Evolutionary conservation across 2,888 invertebrate genomes (phyloP).

Genomic region (Tupiocoris notatus): DNA sequence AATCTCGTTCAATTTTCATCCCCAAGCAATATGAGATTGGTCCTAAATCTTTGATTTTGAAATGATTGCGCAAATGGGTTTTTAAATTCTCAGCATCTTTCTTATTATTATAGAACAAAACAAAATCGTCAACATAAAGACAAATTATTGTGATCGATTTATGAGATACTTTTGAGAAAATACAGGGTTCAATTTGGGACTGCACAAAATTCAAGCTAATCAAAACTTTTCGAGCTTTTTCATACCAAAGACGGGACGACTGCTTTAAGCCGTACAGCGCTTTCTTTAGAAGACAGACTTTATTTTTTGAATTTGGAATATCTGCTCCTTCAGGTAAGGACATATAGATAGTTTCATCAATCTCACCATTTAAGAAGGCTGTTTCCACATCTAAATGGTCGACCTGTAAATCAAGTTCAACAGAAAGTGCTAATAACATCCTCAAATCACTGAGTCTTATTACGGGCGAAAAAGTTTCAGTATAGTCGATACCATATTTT

Average conservation of each 20-base stretch:
- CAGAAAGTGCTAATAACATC: slow-evolving; percentile 48
- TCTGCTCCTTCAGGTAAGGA: slow-evolving; percentile 52
- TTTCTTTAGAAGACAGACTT: slow-evolving; percentile 52
- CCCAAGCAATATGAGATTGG: neutral
- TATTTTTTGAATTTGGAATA: slow-evolving; percentile 47
- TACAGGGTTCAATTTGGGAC: slow-evolving; percentile 51
- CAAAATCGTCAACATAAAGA: slow-evolving; percentile 52
- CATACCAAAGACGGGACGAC: slow-evolving; percentile 52
- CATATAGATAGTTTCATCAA: slow-evolving; percentile 52
- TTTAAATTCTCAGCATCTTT: neutral
- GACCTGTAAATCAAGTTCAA: slow-evolving; percentile 47
- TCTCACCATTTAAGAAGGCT: slow-evolving; percentile 51
- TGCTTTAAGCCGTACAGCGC: slow-evolving; percentile 54
- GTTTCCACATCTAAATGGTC: slow-evolving; percentile 52
- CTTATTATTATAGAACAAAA: neutral
- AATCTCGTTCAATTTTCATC: neutral
- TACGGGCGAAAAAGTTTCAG: slow-evolving; percentile 50
- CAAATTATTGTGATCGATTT: slow-evolving; percentile 48
- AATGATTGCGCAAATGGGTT: neutral
- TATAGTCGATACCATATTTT: slow-evolving; percentile 45
- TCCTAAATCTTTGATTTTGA: neutral
- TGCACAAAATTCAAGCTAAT: slow-evolving; percentile 49
- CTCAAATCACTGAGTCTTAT: neutral
- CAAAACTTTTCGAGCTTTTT: slow-evolving; percentile 50
- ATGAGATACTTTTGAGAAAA: slow-evolving; percentile 47